These are phyloP conservation scores for Myxocyprinus asiaticus DNA, from an alignment of 2,113 vertebrate species.

Conservation along the genomic window DNA sequence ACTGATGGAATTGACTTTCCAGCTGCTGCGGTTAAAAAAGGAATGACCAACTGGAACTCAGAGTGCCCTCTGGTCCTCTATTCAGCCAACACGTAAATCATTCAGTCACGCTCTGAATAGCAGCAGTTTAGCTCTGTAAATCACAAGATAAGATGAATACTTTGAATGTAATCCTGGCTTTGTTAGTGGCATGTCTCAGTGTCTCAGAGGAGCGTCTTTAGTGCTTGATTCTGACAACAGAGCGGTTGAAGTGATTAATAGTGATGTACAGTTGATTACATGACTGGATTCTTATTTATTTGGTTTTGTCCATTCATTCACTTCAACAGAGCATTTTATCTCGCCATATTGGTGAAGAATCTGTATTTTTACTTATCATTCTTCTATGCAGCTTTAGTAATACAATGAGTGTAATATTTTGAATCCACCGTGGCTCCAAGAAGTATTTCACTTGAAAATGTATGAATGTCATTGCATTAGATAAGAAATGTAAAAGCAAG, in stretches of 20 bases:
- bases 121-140: slow-evolving; percentile 9
- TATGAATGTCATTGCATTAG: too few species aligned
- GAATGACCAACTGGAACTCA: slow-evolving; percentile 28
- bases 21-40: slow-evolving; percentile 8
- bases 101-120: slow-evolving; percentile 23
- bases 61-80: slow-evolving; percentile 2
- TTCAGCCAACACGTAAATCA: not conserved
- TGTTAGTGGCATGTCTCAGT: not conserved
- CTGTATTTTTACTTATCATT: not conserved
- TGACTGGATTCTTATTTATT: not conserved
- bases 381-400: too few species aligned
- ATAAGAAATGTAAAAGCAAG: too few species aligned
- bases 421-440: too few species aligned
- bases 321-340: not conserved
- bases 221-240: not conserved
- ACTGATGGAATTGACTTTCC: slow-evolving; percentile 16
- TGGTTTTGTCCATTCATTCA: not conserved
- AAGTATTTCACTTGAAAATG: too few species aligned
- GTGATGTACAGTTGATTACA: not conserved
- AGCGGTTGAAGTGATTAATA: not conserved
- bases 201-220: slow-evolving; percentile 8
- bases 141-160: slow-evolving; percentile 5
- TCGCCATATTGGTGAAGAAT: not conserved
- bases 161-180: slow-evolving; percentile 27
- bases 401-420: too few species aligned